Base-by-base conservation (phyloP, 2,797 vertebrate genomes). In the Oryzias dopingdopingensis region DNA sequence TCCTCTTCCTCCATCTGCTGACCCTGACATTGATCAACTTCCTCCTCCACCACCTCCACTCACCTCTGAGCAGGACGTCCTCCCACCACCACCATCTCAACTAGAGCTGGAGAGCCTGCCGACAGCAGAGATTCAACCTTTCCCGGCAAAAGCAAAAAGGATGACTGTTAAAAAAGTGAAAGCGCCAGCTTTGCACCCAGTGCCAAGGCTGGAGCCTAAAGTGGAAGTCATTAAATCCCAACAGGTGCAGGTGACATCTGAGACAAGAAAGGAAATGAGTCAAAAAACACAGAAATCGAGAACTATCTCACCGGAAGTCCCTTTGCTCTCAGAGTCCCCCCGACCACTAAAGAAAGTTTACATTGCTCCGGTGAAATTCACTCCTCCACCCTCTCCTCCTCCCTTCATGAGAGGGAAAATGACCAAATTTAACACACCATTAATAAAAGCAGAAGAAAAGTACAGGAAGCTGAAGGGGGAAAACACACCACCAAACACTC, bases 361-460 rank as follows among this genome's bases (percentile, higher is more conserved):
- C 63, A 62, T 86, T 4, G 70, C 91, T 43, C 90, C 92, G 1
- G 56, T 91, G 43, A 93, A 74, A 80, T 92, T 94, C 55, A 95
- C 93, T 52, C 92, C 94, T 48, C 87, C 94, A 29, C 87, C 92
- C 44, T 89, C 86, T 44, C 91, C 92, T 56, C 70, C 88, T 41
- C 90, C 86, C 15, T 73, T 58, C 61, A 83, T 74, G 76, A 93
- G 82, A 81, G 89, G 87, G 8, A 94, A 94, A 82, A 61, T 76
- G 48, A 91, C 90, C 77, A 96, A 92, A 92, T 97, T 96, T 80
- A 94, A 89, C 85, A 96, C 95, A 14, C 92, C 94, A n/a, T 86
- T 97, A 84, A 97, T 98, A 86, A 92, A 96, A 74, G 92, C 95
- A 43, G 94, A 96, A 80, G 92, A 93, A 84, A 96, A 93, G 72